Evolutionary conservation across 53 echinoderm and acorn worm genomes (phyloP).

Genomic region (Stichopus horrens): DNA sequence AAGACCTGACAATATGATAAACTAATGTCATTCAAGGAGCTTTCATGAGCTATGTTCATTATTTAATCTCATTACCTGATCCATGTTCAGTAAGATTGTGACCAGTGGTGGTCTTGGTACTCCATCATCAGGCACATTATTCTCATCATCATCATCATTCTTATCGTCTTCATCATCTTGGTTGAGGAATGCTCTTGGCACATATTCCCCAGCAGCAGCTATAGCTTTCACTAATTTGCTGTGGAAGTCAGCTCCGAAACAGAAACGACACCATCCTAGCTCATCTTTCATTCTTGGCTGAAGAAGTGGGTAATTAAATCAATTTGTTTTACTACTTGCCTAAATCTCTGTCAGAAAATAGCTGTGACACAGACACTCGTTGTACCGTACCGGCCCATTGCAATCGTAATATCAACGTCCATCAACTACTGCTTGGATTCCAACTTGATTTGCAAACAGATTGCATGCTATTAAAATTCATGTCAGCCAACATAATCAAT

Average conservation of each 20-base stretch:
- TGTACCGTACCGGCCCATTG: no score
- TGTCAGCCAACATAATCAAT: no score
- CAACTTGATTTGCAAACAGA: no score
- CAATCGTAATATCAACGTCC: no score
- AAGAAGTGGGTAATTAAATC: neutral
- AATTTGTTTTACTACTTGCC: no score
- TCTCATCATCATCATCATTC: neutral
- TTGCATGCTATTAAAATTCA: no score
- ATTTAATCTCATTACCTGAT: slow-evolving; percentile 65
- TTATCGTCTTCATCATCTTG: neutral
- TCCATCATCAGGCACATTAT: slow-evolving; percentile 4
- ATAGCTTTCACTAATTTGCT: neutral
- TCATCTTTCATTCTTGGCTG: slow-evolving; percentile 80
- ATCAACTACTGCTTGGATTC: no score
- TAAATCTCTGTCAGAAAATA: no score
- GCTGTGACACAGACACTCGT: no score
- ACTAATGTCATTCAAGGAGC: neutral
- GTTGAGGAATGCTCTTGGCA: neutral
- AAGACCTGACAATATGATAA: neutral
- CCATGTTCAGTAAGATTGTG: slow-evolving; percentile 65
- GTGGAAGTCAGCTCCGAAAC: slow-evolving; percentile 63
- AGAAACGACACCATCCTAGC: slow-evolving; percentile 82
- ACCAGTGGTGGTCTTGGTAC: slow-evolving; percentile 63
- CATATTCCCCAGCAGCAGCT: slow-evolving; percentile 10
- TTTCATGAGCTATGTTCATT: neutral